Evolutionary conservation across 2,888 invertebrate species (phyloP), one percentile per base, ranked within the genome.

Genomic region (Stenurella melanura): DNA sequence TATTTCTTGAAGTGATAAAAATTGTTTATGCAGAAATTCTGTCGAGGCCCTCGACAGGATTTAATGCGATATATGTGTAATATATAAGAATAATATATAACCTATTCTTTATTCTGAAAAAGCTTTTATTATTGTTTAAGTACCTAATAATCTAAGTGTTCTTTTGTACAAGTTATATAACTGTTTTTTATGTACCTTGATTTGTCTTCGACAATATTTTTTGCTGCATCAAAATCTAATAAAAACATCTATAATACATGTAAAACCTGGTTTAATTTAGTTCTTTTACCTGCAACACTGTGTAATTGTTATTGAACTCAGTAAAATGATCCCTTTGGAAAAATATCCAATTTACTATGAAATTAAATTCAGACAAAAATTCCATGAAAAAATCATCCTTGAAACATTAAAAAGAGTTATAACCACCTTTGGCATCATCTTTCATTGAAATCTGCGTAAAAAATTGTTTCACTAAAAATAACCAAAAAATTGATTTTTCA

Each of bases 111-210:
- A 78, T 76, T 70, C 60, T 60, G 66, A 71, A 72, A 69, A 80
- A 73, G 77, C 77, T 78, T 77, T 67, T 79, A 76, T 79, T 77
- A 75, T 80, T 42, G 38, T 75, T 82, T 84, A 82, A 79, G 80
- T 83, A 82, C 82, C 81, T 82, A 81, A 77, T 81, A 79, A 73
- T 74, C 60, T 81, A 79, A 82, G 79, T 81, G 80, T 81, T 83
- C 78, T 83, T 81, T 84, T 85, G 82, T 83, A 84, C 82, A 84
- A 80, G 80, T 84, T 83, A 83, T 80, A 77, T 83, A 81, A 83
- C 80, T 83, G 81, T 83, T 82, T 77, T 61, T 83, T 84, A 84
- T 84, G 85, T 85, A 85, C 85, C 85, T 85, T 84, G 82, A 83
- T 82, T 85, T 85, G 82, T 85, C 82, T 75, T 73, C 77, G 82